Percentiles rank a stretch among this genome's conserved stretches.
Evolutionary conservation across 92 coral and sea anemone genomes (phyloP).

Genomic region (Blastomussa wellsi): DNA sequence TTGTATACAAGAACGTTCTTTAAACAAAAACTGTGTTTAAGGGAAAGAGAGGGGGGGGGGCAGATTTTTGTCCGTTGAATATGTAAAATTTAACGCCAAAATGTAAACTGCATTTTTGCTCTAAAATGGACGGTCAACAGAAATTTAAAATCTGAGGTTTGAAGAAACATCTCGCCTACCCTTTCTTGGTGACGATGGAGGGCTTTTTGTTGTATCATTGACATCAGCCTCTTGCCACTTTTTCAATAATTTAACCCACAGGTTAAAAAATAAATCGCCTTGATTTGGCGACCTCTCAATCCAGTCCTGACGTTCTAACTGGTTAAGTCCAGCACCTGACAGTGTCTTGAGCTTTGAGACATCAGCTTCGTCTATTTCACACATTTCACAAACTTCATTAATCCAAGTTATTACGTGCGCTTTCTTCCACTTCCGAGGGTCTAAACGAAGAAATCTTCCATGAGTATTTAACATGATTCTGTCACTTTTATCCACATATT

Average conservation of each 20-base stretch:
- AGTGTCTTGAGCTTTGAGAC: constrained; percentile 49
- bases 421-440: constrained; percentile 67
- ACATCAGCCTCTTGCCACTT: neutral
- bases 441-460: neutral
- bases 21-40: no score
- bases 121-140: neutral
- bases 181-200: constrained; percentile 34
- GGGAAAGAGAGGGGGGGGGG: no score
- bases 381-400: constrained; percentile 36
- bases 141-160: neutral
- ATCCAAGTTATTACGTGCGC: constrained; percentile 61
- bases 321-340: constrained; percentile 66
- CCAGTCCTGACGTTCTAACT: constrained; percentile 64
- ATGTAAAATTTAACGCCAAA: neutral
- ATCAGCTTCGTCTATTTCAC: constrained; percentile 56
- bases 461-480: neutral
- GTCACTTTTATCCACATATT: no score
- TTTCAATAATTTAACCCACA: constrained; percentile 50
- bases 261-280: constrained; percentile 65
- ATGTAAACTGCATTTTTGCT: neutral
- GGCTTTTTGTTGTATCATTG: constrained; percentile 1
- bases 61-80: no score
- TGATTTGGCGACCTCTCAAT: constrained; percentile 64
- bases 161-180: neutral
- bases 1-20: no score